phyloP scores from a whole-genome alignment of 2,888 invertebrate species.

The Dryobotodes eremita region DNA sequence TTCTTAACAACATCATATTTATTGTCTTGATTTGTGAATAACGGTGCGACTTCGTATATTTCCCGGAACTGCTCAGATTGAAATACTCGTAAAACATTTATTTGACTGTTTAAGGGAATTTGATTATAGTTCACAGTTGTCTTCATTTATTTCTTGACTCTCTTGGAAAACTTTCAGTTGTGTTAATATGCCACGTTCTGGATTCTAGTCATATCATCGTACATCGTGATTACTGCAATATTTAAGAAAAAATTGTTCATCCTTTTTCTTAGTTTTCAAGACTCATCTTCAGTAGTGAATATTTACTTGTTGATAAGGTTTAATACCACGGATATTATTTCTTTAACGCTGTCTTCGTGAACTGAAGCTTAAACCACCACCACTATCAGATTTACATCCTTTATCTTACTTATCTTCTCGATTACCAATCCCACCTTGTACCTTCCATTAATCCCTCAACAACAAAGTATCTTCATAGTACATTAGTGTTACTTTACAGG shows the following conservation, averaged over 20 bases:
- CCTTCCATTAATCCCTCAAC: conserved; percentile 20
- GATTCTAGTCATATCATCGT: background rate
- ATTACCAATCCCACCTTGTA: conserved; percentile 2
- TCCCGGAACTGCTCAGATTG: conserved; percentile 39
- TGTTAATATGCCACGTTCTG: background rate
- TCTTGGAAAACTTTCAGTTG: background rate
- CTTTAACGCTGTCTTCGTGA: background rate
- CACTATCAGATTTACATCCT: background rate
- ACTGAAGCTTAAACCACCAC: background rate
- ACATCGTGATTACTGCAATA: background rate
- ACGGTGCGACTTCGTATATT: conserved; percentile 48
- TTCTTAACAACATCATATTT: conserved; percentile 56
- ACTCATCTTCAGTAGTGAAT: background rate
- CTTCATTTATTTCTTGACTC: background rate
- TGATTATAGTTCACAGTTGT: conserved; percentile 6
- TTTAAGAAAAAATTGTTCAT: background rate
- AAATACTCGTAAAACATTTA: conserved; percentile 24
- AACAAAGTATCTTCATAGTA: conserved; percentile 30
- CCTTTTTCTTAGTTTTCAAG: background rate
- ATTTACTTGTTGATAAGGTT: background rate
- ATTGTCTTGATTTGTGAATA: conserved; percentile 65
- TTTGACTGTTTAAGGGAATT: conserved; percentile 17
- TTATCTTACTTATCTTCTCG: background rate
- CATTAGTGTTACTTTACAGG: conserved; percentile 48
- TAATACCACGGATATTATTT: background rate